These are phyloP conservation scores for Piliocolobus tephrosceles DNA, from an alignment of 2,113 vertebrate genomes.

Conservation along the genomic window DNA sequence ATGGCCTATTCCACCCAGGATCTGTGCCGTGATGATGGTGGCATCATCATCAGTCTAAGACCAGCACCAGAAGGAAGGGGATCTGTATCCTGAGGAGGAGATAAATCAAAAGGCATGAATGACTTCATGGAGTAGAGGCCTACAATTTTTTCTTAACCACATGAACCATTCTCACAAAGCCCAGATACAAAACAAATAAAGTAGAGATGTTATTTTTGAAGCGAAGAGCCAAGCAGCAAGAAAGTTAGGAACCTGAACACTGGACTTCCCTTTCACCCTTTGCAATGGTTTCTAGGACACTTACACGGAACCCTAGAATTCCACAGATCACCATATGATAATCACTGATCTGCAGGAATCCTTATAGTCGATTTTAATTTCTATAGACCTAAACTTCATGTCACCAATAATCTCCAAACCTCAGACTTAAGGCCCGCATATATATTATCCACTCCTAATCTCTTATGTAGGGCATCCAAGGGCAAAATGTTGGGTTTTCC, in stretches of 20 bases:
- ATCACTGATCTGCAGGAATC: background rate
- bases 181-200: background rate
- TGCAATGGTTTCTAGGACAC: background rate
- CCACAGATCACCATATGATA: background rate
- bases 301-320: background rate
- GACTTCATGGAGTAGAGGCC: background rate
- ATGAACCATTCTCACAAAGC: background rate
- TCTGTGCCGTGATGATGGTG: background rate
- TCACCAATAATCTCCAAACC: background rate
- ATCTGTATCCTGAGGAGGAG: background rate
- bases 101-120: background rate
- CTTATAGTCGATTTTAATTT: background rate
- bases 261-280: background rate
- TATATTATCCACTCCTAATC: background rate
- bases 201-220: background rate
- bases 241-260: background rate
- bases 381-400: background rate
- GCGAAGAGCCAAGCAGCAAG: background rate
- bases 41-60: background rate
- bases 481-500: constrained; percentile 83
- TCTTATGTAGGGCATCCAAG: constrained; percentile 68
- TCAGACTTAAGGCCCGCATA: background rate
- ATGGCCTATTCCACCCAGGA: background rate
- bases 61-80: background rate
- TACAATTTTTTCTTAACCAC: background rate